Percentiles rank a stretch among this genome's conserved stretches.
phyloP scores from a whole-genome alignment of 2,888 invertebrate species.

The Cacoxenus indagator region DNA sequence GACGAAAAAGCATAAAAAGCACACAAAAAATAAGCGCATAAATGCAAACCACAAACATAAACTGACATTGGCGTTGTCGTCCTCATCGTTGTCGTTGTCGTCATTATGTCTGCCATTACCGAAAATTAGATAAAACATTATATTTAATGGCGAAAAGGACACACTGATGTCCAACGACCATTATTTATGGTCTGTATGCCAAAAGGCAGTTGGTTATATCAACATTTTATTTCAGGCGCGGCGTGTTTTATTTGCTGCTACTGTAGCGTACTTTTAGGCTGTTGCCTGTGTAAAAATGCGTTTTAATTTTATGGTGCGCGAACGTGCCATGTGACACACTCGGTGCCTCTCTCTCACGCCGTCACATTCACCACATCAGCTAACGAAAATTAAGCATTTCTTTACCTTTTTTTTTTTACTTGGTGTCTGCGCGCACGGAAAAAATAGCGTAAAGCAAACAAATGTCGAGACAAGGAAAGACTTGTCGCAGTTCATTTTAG shows the following conservation, averaged over 20 bases:
- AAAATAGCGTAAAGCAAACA: background rate
- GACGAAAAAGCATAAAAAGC: background rate
- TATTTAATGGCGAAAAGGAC: constrained; percentile 1
- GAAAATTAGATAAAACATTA: constrained; percentile 25
- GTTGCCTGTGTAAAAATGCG: constrained; percentile 2
- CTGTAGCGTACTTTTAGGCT: constrained; percentile 13
- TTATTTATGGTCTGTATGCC: constrained; percentile 25
- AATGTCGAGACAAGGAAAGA: background rate
- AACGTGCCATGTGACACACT: constrained; percentile 19
- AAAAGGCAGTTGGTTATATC: constrained; percentile 25
- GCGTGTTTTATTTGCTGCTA: background rate
- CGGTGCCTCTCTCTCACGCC: background rate
- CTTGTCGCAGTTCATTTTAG: constrained; percentile 8
- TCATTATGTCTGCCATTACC: constrained; percentile 1
- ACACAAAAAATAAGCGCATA: background rate
- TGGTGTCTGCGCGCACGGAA: background rate
- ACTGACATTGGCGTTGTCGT: background rate
- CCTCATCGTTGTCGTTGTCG: background rate
- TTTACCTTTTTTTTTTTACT: background rate
- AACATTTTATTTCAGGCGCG: constrained; percentile 7
- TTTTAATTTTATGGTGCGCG: constrained; percentile 13
- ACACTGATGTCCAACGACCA: background rate
- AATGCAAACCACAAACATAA: background rate
- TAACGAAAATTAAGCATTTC: constrained; percentile 12
- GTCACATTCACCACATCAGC: background rate